phyloP scores from a whole-genome alignment of 2,888 invertebrate species.

The Odontothrips loti region DNA sequence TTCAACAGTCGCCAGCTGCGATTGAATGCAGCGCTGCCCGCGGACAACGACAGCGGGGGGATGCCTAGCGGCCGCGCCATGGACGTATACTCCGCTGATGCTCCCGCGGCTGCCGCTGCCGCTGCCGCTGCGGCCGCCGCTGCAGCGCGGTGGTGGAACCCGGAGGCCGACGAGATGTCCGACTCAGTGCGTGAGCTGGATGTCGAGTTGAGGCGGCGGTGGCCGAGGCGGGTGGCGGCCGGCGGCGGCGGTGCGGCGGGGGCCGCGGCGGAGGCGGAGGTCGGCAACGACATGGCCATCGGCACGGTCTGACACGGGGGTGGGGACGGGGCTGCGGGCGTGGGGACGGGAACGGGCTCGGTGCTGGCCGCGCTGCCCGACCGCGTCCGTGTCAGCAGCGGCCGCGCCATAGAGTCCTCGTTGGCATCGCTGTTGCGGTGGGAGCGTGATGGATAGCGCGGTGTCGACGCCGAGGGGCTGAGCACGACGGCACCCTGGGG shows the following conservation, averaged over 20 bases:
- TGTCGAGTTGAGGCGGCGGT: slow-evolving; percentile 16
- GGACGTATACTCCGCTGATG: not conserved
- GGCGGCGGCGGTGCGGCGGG: not conserved
- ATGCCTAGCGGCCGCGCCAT: not conserved
- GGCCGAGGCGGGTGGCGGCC: not conserved
- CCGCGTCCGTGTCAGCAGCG: slow-evolving; percentile 1
- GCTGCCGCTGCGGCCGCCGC: not conserved
- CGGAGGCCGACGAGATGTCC: slow-evolving; percentile 4
- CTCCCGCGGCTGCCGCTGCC: not conserved
- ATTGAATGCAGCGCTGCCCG: not conserved
- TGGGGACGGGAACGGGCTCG: not conserved
- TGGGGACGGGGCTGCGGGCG: not conserved
- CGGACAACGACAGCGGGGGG: not conserved
- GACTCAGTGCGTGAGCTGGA: slow-evolving; percentile 16
- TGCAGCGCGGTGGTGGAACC: not conserved
- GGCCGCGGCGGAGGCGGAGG: not conserved
- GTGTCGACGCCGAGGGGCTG: not conserved
- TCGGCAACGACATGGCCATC: not conserved
- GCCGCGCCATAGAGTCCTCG: slow-evolving; percentile 20
- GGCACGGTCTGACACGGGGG: not conserved
- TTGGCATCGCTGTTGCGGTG: slow-evolving; percentile 15
- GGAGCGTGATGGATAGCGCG: not conserved
- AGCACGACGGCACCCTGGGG: slow-evolving; percentile 14
- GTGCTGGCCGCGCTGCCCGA: slow-evolving; percentile 15
- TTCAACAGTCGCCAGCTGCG: not conserved